Evolutionary conservation across 2,113 vertebrate species (phyloP).

Genomic region (Isurus oxyrinchus): DNA sequence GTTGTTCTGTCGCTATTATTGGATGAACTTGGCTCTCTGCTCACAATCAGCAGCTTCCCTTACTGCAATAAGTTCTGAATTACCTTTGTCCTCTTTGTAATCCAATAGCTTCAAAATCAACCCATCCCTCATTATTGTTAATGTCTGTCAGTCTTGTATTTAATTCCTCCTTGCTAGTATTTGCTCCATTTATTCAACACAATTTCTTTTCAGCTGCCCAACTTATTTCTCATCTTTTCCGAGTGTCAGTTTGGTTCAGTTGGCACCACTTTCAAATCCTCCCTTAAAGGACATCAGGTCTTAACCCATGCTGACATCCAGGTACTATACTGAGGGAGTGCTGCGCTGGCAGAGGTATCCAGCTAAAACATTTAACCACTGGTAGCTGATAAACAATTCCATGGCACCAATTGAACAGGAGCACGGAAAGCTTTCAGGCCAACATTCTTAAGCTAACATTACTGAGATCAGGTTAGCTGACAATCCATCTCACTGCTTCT

Average conservation of each 20-base stretch:
- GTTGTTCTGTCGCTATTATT: neutral
- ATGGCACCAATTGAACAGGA: neutral
- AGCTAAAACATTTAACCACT: neutral
- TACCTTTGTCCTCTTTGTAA: neutral
- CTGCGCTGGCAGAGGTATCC: neutral
- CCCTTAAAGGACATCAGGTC: neutral
- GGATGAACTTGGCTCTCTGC: neutral
- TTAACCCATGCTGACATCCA: neutral
- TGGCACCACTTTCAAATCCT: neutral
- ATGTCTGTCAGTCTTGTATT: neutral
- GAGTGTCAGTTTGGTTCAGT: neutral
- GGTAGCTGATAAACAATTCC: neutral
- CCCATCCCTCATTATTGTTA: neutral
- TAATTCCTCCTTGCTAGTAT: neutral
- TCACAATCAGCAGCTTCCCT: neutral
- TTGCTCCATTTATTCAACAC: neutral
- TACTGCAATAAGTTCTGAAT: neutral
- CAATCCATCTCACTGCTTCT: neutral
- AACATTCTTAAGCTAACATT: neutral
- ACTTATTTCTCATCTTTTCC: neutral
- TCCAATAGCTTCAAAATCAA: neutral
- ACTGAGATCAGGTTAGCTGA: neutral
- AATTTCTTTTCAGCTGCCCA: neutral
- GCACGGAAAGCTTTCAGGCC: neutral
- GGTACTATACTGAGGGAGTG: neutral